These are phyloP conservation scores for Gambusia affinis DNA, from an alignment of 2,113 vertebrate genomes.

Conservation along the genomic window DNA sequence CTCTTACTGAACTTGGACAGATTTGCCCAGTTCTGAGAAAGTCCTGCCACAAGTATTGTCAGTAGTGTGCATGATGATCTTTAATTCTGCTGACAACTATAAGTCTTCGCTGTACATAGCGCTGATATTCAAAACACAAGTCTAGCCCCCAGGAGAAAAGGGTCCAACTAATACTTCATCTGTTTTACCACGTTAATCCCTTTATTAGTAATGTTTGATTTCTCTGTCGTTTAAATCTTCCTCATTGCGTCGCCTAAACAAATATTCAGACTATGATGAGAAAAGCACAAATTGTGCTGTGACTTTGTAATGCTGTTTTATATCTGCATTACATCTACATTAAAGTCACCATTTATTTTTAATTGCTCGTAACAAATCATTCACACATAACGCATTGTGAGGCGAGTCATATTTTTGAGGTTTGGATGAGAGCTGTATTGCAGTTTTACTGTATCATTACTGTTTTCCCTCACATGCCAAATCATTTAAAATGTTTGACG, in stretches of 20 bases:
- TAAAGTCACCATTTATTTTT: constrained; percentile 48
- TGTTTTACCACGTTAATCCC: not conserved
- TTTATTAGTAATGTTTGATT: not conserved
- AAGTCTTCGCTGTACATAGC: not conserved
- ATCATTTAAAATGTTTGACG: constrained; percentile 27
- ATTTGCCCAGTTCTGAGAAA: not conserved
- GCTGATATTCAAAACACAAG: not conserved
- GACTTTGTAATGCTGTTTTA: constrained; percentile 17
- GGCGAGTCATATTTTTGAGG: constrained; percentile 46
- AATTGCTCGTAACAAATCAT: constrained; percentile 56
- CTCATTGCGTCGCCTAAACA: constrained; percentile 8
- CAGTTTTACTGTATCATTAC: constrained; percentile 49
- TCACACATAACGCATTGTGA: constrained; percentile 28
- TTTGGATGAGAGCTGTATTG: constrained; percentile 46
- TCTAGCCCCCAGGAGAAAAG: not conserved
- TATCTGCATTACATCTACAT: constrained; percentile 29
- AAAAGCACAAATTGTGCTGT: constrained; percentile 18
- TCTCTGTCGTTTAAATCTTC: not conserved
- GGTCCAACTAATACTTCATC: not conserved
- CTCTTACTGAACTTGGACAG: too few species aligned
- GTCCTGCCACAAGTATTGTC: not conserved
- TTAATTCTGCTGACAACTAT: not conserved
- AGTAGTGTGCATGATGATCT: not conserved
- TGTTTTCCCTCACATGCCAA: constrained; percentile 16
- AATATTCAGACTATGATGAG: constrained; percentile 29